These are phyloP conservation scores for Calliphora vomitoria DNA, from an alignment of 2,888 invertebrate species.

Conservation along the genomic window DNA sequence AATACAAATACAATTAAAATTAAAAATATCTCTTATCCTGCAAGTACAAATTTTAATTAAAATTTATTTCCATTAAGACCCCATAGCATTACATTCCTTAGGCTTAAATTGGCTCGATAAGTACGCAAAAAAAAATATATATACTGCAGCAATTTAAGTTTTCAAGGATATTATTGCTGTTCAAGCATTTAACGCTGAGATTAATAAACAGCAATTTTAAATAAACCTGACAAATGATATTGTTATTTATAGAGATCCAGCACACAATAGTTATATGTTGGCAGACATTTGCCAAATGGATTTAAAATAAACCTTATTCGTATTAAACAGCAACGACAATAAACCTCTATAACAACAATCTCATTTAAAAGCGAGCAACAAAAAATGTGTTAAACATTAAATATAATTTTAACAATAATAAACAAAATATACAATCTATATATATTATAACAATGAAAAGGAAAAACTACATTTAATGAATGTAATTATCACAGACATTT, in stretches of 20 bases:
- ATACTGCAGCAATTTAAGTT: too few relatives aligned
- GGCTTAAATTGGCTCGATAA: too few relatives aligned
- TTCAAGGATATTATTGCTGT: background rate
- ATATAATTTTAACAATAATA: constrained; percentile 4
- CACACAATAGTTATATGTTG: background rate
- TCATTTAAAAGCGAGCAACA: background rate
- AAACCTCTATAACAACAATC: background rate
- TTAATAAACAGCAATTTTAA: constrained; percentile 2
- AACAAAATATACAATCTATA: background rate
- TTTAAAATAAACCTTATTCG: background rate
- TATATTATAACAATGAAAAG: background rate
- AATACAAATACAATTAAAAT: too few relatives aligned
- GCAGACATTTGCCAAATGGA: background rate
- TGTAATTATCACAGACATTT: background rate
- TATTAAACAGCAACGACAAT: constrained; percentile 14
- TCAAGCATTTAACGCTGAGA: background rate
- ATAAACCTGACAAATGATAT: constrained; percentile 18
- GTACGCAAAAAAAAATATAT: too few relatives aligned
- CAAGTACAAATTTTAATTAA: too few relatives aligned
- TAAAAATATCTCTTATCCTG: too few relatives aligned
- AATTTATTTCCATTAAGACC: too few relatives aligned
- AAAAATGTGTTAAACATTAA: constrained; percentile 30
- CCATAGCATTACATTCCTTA: too few relatives aligned
- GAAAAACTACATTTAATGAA: constrained; percentile 29
- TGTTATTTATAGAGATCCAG: constrained; percentile 12